phyloP scores from a whole-genome alignment of 1,140 invertebrate species.

The Drosophila funebris region DNA sequence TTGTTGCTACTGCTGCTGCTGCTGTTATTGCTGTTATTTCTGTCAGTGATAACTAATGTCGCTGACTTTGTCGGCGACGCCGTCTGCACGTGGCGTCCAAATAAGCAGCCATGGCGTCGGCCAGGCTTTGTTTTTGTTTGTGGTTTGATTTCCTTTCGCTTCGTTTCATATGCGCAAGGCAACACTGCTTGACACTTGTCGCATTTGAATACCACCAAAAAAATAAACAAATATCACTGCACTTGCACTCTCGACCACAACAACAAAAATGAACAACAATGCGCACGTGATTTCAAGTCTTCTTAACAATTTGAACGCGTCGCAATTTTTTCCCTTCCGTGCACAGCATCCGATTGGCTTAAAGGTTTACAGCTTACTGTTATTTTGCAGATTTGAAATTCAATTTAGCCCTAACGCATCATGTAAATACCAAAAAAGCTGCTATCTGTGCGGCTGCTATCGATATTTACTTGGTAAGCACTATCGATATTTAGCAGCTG shows the following conservation, averaged over 20 bases:
- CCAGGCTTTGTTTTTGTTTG: constrained; percentile 41
- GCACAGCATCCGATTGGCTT: constrained; percentile 38
- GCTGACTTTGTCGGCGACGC: constrained; percentile 55
- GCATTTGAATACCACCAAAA: background rate
- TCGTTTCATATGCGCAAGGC: background rate
- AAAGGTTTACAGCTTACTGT: constrained; percentile 46
- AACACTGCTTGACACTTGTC: constrained; percentile 19
- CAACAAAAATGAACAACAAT: constrained; percentile 17
- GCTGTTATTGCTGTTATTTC: constrained; percentile 20
- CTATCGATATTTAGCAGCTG: background rate
- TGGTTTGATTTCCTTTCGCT: background rate
- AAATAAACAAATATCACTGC: constrained; percentile 15
- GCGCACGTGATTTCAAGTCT: constrained; percentile 36
- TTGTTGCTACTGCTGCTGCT: constrained; percentile 1
- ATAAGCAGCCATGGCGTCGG: constrained; percentile 39
- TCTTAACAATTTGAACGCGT: constrained; percentile 21
- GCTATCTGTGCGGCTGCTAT: background rate
- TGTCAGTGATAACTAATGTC: constrained; percentile 31
- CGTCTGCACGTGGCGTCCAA: constrained; percentile 62
- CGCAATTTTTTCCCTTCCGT: constrained; percentile 11
- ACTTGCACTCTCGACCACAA: constrained; percentile 14
- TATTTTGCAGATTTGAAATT: constrained; percentile 24
- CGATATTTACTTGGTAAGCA: background rate
- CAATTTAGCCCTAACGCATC: background rate
- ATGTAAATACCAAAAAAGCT: constrained; percentile 13